These are phyloP conservation scores for Microdon myrmicae DNA, from an alignment of 2,888 invertebrate species.

Conservation along the genomic window DNA sequence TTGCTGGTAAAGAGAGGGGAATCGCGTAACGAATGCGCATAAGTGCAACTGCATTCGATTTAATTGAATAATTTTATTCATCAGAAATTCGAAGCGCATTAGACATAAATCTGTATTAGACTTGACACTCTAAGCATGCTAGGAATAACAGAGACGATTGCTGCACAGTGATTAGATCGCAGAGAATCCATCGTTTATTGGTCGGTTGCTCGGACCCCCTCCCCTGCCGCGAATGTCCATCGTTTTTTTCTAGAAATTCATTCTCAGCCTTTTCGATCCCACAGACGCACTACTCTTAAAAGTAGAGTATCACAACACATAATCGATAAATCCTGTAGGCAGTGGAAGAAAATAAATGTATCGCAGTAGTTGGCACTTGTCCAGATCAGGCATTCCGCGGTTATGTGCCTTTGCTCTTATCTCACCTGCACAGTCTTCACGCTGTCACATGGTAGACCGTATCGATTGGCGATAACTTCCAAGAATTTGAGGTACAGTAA, in stretches of 20 bases:
- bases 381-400: constrained; percentile 18
- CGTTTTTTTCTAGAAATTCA: no score
- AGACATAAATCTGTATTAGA: constrained; percentile 53
- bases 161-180: constrained; percentile 16
- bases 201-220: background rate
- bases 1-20: background rate
- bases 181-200: constrained; percentile 23
- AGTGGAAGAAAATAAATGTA: constrained; percentile 31
- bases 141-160: constrained; percentile 27
- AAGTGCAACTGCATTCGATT: constrained; percentile 37
- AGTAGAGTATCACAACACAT: constrained; percentile 47
- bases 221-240: background rate
- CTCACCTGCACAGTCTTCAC: constrained; percentile 31
- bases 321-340: constrained; percentile 45
- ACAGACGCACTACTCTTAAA: constrained; percentile 32
- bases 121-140: constrained; percentile 50
- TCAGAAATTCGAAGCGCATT: constrained; percentile 51
- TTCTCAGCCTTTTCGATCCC: no score
- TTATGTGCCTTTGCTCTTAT: constrained; percentile 18
- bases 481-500: constrained; percentile 51
- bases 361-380: constrained; percentile 33
- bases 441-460: constrained; percentile 45
- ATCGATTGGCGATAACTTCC: constrained; percentile 48
- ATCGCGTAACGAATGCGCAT: constrained; percentile 36
- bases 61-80: constrained; percentile 49